Percentiles rank a stretch among this genome's conserved stretches.
Conservation (phyloP, 2,113 vertebrate genomes). For the Toxotes jaculatrix region DNA sequence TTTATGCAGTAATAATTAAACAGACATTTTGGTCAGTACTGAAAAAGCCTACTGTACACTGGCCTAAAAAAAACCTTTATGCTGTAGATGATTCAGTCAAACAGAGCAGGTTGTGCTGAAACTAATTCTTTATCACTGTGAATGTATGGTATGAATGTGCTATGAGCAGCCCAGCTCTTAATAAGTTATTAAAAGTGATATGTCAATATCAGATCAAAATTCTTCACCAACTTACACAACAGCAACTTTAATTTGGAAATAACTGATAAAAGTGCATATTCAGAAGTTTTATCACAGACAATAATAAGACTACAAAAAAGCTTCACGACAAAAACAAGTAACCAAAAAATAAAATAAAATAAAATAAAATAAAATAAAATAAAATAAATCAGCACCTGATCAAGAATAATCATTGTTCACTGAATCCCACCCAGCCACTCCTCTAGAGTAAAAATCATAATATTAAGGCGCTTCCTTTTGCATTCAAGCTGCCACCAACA, state of each 20-base stretch:
- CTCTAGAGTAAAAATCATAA: background rate
- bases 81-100: background rate
- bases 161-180: background rate
- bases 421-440: constrained; percentile 62
- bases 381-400: background rate
- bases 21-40: background rate
- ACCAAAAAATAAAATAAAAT: too few species aligned
- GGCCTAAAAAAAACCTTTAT: background rate
- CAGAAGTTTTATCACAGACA: background rate
- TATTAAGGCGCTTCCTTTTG: background rate
- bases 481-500: background rate
- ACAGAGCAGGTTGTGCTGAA: background rate
- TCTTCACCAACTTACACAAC: background rate
- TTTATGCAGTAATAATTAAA: background rate
- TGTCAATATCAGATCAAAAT: background rate
- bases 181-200: constrained; percentile 1
- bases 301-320: background rate
- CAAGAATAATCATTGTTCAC: constrained; percentile 3
- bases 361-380: background rate
- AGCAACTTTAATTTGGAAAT: background rate
- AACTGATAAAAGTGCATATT: constrained; percentile 12
- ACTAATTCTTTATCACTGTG: background rate
- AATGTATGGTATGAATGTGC: background rate
- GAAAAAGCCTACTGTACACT: background rate
- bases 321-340: background rate